Conservation (phyloP, 1,140 invertebrate genomes). For the Araneus ventricosus region DNA sequence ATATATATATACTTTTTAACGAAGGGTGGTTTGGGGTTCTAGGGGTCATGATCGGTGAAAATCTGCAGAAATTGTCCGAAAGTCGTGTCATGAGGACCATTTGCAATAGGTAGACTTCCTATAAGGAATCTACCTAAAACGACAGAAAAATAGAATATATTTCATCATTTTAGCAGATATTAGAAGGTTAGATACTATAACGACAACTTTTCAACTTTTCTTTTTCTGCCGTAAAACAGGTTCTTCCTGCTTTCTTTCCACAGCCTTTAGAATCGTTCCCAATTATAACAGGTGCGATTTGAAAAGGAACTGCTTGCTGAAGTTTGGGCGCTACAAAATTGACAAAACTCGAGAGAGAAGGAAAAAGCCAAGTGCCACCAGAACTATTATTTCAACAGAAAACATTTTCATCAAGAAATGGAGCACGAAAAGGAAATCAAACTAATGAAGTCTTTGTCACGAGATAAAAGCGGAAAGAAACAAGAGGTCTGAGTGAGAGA, state of each 20-base stretch:
- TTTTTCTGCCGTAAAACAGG: conserved; percentile 42
- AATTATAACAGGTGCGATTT: conserved; percentile 63
- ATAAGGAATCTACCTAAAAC: no score
- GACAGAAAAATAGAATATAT: no score
- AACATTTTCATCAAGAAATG: conserved; percentile 49
- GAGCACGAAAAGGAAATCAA: conserved; percentile 38
- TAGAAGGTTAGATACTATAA: no score
- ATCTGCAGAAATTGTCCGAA: no score
- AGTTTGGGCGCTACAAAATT: neutral
- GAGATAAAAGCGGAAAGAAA: conserved; percentile 29
- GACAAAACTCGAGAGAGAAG: neutral
- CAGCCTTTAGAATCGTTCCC: neutral
- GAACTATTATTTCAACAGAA: conserved; percentile 42
- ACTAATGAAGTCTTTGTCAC: conserved; percentile 45
- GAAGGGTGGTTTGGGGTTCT: no score
- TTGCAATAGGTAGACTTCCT: no score
- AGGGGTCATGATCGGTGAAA: no score
- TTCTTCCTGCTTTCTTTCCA: no score
- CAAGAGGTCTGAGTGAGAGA: neutral
- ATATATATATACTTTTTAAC: no score
- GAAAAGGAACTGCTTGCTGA: neutral
- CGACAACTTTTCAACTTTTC: no score
- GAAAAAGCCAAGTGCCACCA: conserved; percentile 34
- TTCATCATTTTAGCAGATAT: no score
- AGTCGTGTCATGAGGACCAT: no score